Conservation (phyloP, 2,797 vertebrate genomes). For the Cygnus olor region DNA sequence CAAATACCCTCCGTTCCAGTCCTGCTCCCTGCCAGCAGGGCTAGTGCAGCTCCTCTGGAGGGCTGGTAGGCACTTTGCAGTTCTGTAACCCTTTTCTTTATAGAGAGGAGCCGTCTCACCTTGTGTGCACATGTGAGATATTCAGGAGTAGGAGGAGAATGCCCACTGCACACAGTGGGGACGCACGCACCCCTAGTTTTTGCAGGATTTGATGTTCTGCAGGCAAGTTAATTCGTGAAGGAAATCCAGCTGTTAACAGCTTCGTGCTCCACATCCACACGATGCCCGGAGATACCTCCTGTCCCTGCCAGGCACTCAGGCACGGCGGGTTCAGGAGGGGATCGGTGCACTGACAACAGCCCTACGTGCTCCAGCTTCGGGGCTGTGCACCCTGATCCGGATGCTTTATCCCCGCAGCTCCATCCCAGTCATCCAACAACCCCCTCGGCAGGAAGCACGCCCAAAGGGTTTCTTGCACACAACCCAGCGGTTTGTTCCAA, state of each 20-base stretch:
- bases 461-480: background rate
- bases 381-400: background rate
- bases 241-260: background rate
- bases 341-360: background rate
- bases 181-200: background rate
- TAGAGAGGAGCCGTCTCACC: background rate
- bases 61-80: background rate
- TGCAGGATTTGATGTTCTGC: background rate
- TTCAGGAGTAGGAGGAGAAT: background rate
- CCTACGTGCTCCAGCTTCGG: background rate
- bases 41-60: background rate
- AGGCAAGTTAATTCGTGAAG: background rate
- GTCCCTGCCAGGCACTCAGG: background rate
- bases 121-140: no score
- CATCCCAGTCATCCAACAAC: background rate
- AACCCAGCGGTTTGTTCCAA: rapidly evolving
- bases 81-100: background rate
- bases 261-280: rapidly evolving
- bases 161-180: background rate
- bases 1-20: background rate
- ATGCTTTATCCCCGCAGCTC: background rate
- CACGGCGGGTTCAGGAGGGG: background rate
- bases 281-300: background rate
- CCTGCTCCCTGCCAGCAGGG: background rate
- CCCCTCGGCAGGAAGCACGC: background rate